Conservation (phyloP, 1,140 invertebrate genomes). For the Drosophila grimshawi region DNA sequence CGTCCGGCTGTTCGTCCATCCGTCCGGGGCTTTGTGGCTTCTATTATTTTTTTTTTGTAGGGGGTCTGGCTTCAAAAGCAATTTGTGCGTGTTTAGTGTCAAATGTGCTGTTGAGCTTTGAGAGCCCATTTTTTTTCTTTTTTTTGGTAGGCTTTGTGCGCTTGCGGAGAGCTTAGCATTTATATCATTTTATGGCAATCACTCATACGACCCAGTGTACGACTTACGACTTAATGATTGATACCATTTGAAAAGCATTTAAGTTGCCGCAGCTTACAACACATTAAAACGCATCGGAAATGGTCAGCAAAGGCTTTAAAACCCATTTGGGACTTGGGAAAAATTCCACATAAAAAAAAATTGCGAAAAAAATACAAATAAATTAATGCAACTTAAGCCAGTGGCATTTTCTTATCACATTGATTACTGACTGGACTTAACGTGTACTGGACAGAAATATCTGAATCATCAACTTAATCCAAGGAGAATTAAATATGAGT, state of each 20-base stretch:
- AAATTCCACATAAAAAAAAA: too few species aligned
- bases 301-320: slow-evolving; percentile 73
- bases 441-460: too few species aligned
- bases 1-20: too few species aligned
- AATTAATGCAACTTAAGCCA: slow-evolving; percentile 4
- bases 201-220: slow-evolving; percentile 50
- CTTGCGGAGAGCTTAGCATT: slow-evolving; percentile 51
- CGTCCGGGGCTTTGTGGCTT: background rate
- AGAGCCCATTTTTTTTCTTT: slow-evolving; percentile 19
- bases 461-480: too few species aligned
- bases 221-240: slow-evolving; percentile 60
- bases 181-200: slow-evolving; percentile 65
- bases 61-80: slow-evolving; percentile 66
- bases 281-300: slow-evolving; percentile 48
- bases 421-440: background rate
- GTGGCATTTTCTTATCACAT: slow-evolving; percentile 13
- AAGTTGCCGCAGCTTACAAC: slow-evolving; percentile 55
- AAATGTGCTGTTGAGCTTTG: slow-evolving; percentile 63
- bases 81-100: slow-evolving; percentile 77
- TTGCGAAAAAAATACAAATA: background rate
- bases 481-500: too few species aligned
- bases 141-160: slow-evolving; percentile 30
- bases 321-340: slow-evolving; percentile 43
- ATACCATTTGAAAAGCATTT: slow-evolving; percentile 68
- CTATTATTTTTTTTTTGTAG: slow-evolving; percentile 2